phyloP scores from a whole-genome alignment of 92 coral and sea anemone genomes.

The Scolanthus callimorphus region DNA sequence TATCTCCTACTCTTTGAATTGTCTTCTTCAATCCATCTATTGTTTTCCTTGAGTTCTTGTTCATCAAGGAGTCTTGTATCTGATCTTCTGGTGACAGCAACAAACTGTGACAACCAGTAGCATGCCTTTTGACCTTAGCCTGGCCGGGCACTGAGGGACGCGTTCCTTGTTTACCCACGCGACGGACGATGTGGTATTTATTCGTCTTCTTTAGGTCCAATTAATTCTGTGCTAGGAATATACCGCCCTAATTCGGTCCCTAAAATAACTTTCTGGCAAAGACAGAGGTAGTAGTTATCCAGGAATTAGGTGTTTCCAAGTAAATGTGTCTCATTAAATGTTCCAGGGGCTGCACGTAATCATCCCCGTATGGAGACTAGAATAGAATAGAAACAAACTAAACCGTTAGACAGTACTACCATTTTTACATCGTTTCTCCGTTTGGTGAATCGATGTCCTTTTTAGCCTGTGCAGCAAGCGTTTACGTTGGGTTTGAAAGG shows the following conservation, averaged over 20 bases:
- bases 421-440: too few relatives aligned
- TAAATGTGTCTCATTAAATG: too few relatives aligned
- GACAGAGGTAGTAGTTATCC: neutral
- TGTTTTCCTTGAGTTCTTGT: neutral
- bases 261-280: neutral
- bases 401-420: too few relatives aligned
- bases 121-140: conserved; percentile 35
- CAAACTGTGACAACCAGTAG: conserved; percentile 17
- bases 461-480: too few relatives aligned
- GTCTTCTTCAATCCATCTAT: neutral
- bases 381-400: too few relatives aligned
- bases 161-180: conserved; percentile 35
- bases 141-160: conserved; percentile 39
- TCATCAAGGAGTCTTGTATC: neutral
- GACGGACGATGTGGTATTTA: conserved; percentile 28
- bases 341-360: too few relatives aligned
- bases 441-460: too few relatives aligned
- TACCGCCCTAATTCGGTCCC: neutral
- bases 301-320: conserved; percentile 1
- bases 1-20: neutral
- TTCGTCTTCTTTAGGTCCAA: neutral
- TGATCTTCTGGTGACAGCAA: neutral
- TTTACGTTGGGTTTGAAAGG: too few relatives aligned
- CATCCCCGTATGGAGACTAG: too few relatives aligned
- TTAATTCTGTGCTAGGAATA: neutral